phyloP scores from a whole-genome alignment of 2,888 invertebrate species.

The Macrosiphum euphorbiae region DNA sequence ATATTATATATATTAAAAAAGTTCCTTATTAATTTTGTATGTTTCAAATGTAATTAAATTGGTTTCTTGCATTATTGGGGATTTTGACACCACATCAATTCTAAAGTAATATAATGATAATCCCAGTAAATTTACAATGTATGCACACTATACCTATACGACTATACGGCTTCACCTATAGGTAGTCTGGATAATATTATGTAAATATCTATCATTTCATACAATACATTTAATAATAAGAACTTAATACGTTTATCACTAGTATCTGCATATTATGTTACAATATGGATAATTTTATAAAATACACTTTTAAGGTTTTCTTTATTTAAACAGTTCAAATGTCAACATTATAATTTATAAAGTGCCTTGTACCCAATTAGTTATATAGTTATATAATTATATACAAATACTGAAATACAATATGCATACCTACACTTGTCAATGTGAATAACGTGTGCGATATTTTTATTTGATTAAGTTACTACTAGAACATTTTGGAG shows the following conservation, averaged over 20 bases:
- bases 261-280: constrained; percentile 13
- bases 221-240: not conserved
- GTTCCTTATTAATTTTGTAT: not conserved
- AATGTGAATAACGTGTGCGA: not conserved
- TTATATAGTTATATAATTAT: constrained; percentile 17
- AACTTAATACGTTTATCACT: not conserved
- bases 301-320: constrained; percentile 23
- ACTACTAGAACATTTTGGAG: constrained; percentile 95
- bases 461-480: constrained; percentile 75
- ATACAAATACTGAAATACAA: too few species aligned
- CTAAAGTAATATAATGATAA: not conserved
- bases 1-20: not conserved
- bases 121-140: not conserved
- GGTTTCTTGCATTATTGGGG: not conserved
- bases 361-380: not conserved
- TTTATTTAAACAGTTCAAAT: not conserved
- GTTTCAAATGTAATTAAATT: not conserved
- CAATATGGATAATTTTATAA: constrained; percentile 25
- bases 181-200: not conserved
- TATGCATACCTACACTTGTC: not conserved
- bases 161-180: not conserved
- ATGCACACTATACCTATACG: not conserved
- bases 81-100: not conserved
- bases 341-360: not conserved
- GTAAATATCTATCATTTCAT: not conserved